Evolutionary conservation across 2,113 vertebrate genomes (phyloP).

Genomic region (Piliocolobus tephrosceles): DNA sequence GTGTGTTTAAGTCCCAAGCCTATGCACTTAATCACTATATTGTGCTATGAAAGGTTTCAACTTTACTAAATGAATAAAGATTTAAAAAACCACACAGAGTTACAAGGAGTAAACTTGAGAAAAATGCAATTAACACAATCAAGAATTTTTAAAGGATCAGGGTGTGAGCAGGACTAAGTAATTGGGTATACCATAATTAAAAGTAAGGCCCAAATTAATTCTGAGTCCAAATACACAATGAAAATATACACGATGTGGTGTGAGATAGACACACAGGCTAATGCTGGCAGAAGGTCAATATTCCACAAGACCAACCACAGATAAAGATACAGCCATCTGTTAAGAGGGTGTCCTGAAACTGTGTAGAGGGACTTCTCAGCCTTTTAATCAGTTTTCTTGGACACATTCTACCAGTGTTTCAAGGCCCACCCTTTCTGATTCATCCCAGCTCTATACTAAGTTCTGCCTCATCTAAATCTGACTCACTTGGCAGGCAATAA

Average conservation of each 20-base stretch:
- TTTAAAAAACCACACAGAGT: neutral
- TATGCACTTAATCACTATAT: neutral
- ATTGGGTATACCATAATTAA: neutral
- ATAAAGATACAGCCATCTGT: neutral
- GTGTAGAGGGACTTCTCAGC: neutral
- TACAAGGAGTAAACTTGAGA: slow-evolving; percentile 11
- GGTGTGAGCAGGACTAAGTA: neutral
- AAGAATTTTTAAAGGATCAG: neutral
- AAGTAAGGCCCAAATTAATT: neutral
- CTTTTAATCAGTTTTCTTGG: neutral
- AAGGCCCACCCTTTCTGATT: neutral
- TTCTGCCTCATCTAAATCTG: neutral
- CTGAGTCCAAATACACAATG: neutral
- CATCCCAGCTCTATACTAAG: neutral
- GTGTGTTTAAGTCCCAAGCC: neutral
- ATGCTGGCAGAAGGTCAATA: neutral
- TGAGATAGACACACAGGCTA: neutral
- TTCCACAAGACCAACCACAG: neutral
- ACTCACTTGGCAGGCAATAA: neutral
- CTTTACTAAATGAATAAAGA: neutral
- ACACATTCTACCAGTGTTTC: neutral
- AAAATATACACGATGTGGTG: neutral
- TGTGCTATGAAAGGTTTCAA: neutral
- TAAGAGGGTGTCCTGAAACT: neutral
- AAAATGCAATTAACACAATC: neutral